A percentile compares a stretch with the other conserved stretches of the same genome.
phyloP scores from a whole-genome alignment of 2,888 invertebrate species.

The Rhingia campestris region DNA sequence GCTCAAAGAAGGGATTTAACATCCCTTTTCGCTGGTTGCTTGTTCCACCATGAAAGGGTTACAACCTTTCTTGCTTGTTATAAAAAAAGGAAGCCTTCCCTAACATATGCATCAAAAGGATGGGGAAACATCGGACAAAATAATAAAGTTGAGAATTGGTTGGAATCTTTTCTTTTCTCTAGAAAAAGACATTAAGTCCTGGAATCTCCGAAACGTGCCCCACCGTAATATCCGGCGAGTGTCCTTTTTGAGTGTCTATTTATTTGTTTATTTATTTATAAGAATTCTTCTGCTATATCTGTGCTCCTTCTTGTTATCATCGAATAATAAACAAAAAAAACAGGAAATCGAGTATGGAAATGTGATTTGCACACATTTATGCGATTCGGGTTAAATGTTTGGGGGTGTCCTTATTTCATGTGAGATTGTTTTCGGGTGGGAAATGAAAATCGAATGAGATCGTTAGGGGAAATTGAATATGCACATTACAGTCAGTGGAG shows the following conservation, averaged over 20 bases:
- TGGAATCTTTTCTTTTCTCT: neutral
- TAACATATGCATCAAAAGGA: constrained; percentile 54
- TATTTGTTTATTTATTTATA: constrained; percentile 63
- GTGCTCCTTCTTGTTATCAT: constrained; percentile 18
- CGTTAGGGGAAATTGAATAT: constrained; percentile 64
- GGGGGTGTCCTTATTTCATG: constrained; percentile 1
- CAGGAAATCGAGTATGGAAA: constrained; percentile 15
- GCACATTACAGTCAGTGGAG: constrained; percentile 22
- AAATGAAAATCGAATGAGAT: constrained; percentile 60
- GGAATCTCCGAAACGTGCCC: constrained; percentile 61
- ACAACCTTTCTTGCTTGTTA: constrained; percentile 21
- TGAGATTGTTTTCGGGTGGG: constrained; percentile 28
- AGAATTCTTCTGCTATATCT: constrained; percentile 4
- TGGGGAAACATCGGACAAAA: constrained; percentile 41
- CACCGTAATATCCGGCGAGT: constrained; percentile 56
- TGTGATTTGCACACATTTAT: constrained; percentile 54
- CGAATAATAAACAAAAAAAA: neutral
- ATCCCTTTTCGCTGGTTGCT: constrained; percentile 34
- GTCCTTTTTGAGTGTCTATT: constrained; percentile 59
- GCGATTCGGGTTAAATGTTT: constrained; percentile 56
- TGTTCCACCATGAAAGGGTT: constrained; percentile 3
- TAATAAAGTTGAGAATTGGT: constrained; percentile 54
- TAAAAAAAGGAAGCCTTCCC: constrained; percentile 8
- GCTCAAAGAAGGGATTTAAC: constrained; percentile 51
- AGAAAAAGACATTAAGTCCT: constrained; percentile 49